Evolutionary conservation across 2,888 invertebrate species (phyloP).

Genomic region (Micropterix aruncella): DNA sequence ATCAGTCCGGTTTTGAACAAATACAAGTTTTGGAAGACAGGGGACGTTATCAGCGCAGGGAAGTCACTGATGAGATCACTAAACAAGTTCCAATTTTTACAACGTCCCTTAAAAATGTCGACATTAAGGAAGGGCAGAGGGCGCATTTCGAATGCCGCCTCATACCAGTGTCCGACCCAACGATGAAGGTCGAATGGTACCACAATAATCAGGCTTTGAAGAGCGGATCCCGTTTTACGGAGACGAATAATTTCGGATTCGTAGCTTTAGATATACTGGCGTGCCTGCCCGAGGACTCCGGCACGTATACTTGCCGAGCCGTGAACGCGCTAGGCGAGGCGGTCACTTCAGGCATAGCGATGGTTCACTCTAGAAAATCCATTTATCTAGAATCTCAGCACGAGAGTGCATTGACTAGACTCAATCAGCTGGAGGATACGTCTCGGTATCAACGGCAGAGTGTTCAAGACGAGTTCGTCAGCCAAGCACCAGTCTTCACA

Average conservation of each 20-base stretch:
- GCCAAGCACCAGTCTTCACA: slow-evolving; percentile 86
- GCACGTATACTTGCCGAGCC: slow-evolving; percentile 89
- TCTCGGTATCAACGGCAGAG: slow-evolving; percentile 60
- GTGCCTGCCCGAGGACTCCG: slow-evolving; percentile 91
- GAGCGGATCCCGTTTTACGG: slow-evolving; percentile 88
- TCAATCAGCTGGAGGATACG: slow-evolving; percentile 70
- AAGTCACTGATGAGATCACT: slow-evolving; percentile 67
- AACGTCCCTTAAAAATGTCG: slow-evolving; percentile 79
- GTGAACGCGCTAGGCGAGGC: slow-evolving; percentile 87
- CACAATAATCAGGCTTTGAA: slow-evolving; percentile 82
- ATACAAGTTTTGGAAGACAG: slow-evolving; percentile 82
- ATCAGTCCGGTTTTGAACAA: slow-evolving; percentile 77
- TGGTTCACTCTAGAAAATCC: slow-evolving; percentile 71
- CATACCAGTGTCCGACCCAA: slow-evolving; percentile 87
- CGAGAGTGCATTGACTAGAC: slow-evolving; percentile 67
- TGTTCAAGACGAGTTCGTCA: slow-evolving; percentile 62
- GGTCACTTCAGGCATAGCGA: slow-evolving; percentile 77
- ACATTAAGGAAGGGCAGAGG: slow-evolving; percentile 87
- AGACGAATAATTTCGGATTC: slow-evolving; percentile 95
- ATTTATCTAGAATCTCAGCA: slow-evolving; percentile 82
- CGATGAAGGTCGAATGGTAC: slow-evolving; percentile 93
- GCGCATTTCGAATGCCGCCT: slow-evolving; percentile 90
- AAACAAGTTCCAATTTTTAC: slow-evolving; percentile 90
- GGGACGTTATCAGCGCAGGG: slow-evolving; percentile 59
- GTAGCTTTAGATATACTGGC: slow-evolving; percentile 94